Base-by-base conservation (phyloP, 2,888 invertebrate species). In the Rhimphoctona megacephalus region DNA sequence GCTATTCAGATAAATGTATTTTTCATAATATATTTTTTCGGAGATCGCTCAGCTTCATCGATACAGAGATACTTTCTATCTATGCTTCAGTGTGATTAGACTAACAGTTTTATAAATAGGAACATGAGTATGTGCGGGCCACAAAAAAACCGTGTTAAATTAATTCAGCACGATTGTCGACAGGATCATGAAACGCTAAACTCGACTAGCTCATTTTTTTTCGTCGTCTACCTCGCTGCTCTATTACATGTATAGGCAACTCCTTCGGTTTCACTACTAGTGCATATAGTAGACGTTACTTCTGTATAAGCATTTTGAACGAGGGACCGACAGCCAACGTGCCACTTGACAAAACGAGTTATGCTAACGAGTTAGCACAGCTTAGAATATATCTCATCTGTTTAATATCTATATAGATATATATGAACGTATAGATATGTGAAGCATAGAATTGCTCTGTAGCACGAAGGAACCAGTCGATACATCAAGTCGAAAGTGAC, bases 301-400 rank as follows among this genome's bases (percentile, higher is more conserved):
- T 84, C 81, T 83, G 86, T 86, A 78, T 61, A 70, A 84, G 84
- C 76, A 81, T 84, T 84, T 70, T 77, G 61, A 74, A 78, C 54
- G 81, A 72, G 78, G 83, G 66, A 77, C 77, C 81, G 84, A 86
- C 84, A 74, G 84, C 84, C 81, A 81, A 76, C 86, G 77, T 79
- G 86, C 84, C 86, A 84, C 86, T 86, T 84, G 86, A 86, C 84
- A 79, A 84, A 86, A 86, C 86, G 86, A 86, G 86, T 86, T 86
- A 86, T 86, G 86, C 86, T 86, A 86, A 86, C 86, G 84, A 86
- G 86, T 86, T 86, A 70, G 61, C 81, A 43, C 78, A 69, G 86
- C 84, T 82, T 80, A 82, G 82, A 76, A 82, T 76, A 69, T 82
- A 69, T 67, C 33, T 57, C 54, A 76, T 76, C 43, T 76, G 22